Percentiles rank a stretch among this genome's conserved stretches.
These are phyloP conservation scores for Nibea coibor DNA, from an alignment of 2,113 vertebrate species.

Conservation along the genomic window DNA sequence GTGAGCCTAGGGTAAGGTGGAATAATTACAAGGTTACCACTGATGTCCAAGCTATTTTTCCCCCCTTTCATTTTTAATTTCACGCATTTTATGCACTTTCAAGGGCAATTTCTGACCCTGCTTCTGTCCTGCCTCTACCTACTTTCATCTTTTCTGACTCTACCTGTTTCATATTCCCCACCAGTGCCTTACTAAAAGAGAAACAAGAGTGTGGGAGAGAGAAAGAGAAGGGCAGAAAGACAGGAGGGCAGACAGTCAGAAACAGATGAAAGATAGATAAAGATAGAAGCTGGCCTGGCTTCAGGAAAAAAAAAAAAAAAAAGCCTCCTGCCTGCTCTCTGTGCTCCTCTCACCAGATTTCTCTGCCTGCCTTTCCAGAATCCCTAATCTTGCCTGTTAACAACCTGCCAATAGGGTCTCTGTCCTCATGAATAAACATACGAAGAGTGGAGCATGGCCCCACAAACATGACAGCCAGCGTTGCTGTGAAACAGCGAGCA, in stretches of 20 bases:
- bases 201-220: slow-evolving; percentile 46
- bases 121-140: slow-evolving; percentile 55
- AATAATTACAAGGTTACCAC: slow-evolving; percentile 41
- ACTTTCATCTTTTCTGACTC: slow-evolving; percentile 69
- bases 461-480: slow-evolving; percentile 72
- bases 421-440: slow-evolving; percentile 79
- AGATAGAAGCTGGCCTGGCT: slow-evolving; percentile 63
- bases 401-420: slow-evolving; percentile 76
- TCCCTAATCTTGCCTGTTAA: slow-evolving; percentile 73
- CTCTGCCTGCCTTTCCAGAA: slow-evolving; percentile 64
- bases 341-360: slow-evolving; percentile 49
- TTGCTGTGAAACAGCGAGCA: slow-evolving; percentile 14
- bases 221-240: slow-evolving; percentile 47
- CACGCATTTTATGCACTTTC: slow-evolving; percentile 74
- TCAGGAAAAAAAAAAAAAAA: slow-evolving; percentile 32
- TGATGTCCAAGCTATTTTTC: slow-evolving; percentile 43
- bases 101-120: slow-evolving; percentile 71
- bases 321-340: slow-evolving; percentile 47
- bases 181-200: slow-evolving; percentile 43
- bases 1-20: slow-evolving; percentile 19
- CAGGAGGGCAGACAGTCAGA: slow-evolving; percentile 67
- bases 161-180: slow-evolving; percentile 71
- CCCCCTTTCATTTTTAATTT: slow-evolving; percentile 73
- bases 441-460: slow-evolving; percentile 54
- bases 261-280: slow-evolving; percentile 72